Conservation (phyloP, 2,888 invertebrate genomes). For the Selenia dentaria region DNA sequence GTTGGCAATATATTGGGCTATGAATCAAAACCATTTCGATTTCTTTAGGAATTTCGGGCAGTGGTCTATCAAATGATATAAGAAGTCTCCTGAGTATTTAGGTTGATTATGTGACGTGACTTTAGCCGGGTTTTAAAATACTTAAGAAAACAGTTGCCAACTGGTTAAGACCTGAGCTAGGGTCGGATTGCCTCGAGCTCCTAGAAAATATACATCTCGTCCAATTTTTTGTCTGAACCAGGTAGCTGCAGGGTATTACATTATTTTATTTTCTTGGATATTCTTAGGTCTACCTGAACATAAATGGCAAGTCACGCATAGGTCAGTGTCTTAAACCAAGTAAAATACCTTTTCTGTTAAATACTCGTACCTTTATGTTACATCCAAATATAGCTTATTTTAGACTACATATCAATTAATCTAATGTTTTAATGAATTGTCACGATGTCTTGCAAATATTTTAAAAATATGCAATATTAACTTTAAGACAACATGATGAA, state of each 20-base stretch:
- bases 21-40: slow-evolving; percentile 79
- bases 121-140: slow-evolving; percentile 4
- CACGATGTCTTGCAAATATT: too few species aligned
- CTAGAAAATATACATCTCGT: slow-evolving; percentile 18
- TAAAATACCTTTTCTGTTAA: slow-evolving; percentile 2
- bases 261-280: slow-evolving; percentile 17
- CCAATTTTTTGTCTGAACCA: slow-evolving; percentile 22
- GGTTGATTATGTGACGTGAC: slow-evolving; percentile 29
- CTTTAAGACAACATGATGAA: too few species aligned
- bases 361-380: too few species aligned
- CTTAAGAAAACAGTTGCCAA: slow-evolving; percentile 3
- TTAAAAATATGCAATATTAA: too few species aligned
- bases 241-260: slow-evolving; percentile 22
- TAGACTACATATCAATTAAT: too few species aligned
- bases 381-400: too few species aligned
- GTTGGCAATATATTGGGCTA: slow-evolving; percentile 46
- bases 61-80: slow-evolving; percentile 30
- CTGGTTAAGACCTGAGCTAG: slow-evolving; percentile 2
- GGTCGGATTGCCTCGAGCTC: slow-evolving; percentile 18
- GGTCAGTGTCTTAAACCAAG: slow-evolving; percentile 13
- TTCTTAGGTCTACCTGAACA: slow-evolving; percentile 19
- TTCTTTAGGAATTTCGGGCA: slow-evolving; percentile 76
- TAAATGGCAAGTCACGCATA: slow-evolving; percentile 12
- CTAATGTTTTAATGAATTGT: too few species aligned
- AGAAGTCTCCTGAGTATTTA: slow-evolving; percentile 45